Conservation (phyloP, 1,140 invertebrate species). For the Calliphora vicina region DNA sequence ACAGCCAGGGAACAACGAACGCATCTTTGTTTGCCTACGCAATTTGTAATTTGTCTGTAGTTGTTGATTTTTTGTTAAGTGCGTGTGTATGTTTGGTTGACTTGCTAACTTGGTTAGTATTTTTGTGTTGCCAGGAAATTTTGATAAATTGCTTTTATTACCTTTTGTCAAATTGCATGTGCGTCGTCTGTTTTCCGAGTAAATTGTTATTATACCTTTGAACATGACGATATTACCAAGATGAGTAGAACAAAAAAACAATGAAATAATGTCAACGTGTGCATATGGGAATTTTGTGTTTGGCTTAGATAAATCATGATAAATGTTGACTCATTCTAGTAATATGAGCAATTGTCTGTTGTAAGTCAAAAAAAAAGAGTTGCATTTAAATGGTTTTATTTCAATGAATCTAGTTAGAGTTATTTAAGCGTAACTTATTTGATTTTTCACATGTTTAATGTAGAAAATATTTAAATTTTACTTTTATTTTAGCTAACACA, state of each 20-base stretch:
- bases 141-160: constrained; percentile 59
- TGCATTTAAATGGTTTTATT: not conserved
- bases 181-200: not conserved
- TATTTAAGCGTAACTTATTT: not conserved
- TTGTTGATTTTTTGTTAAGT: not conserved
- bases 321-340: not conserved
- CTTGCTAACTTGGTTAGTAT: not conserved
- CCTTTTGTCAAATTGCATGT: constrained; percentile 46
- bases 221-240: not conserved
- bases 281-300: constrained; percentile 11
- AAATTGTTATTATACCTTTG: constrained; percentile 33
- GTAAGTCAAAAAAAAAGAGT: not conserved
- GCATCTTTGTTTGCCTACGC: constrained; percentile 23
- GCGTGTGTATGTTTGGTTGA: not conserved
- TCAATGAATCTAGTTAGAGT: not conserved
- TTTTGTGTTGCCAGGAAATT: constrained; percentile 48
- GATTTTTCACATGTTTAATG: not conserved
- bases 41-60: constrained; percentile 18
- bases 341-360: not conserved
- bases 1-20: not conserved
- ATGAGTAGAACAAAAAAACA: not conserved
- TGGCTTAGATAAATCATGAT: constrained; percentile 9
- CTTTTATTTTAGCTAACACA: too few relatives aligned
- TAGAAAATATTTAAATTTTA: not conserved
- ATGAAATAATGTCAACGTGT: not conserved